Evolutionary conservation across 2,888 invertebrate genomes (phyloP).

Genomic region (Trilocha varians): DNA sequence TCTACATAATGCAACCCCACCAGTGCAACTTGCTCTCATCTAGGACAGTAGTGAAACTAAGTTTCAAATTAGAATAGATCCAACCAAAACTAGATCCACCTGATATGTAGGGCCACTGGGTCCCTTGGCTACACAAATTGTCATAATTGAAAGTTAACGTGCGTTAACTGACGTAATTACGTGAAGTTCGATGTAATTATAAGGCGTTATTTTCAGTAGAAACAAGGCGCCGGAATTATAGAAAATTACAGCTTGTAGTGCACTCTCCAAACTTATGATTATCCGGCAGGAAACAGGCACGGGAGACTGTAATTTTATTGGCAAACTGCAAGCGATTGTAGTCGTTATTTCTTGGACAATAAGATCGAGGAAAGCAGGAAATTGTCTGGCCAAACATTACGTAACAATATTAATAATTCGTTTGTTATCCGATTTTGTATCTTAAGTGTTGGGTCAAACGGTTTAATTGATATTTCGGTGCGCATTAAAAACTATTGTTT

Average conservation of each 20-base stretch:
- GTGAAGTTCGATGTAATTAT: conserved; percentile 41
- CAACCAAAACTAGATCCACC: neutral
- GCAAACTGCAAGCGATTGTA: neutral
- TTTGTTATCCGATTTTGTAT: conserved; percentile 8
- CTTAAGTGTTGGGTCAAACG: conserved; percentile 10
- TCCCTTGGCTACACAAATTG: conserved; percentile 17
- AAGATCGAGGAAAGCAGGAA: neutral
- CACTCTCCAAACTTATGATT: conserved; percentile 27
- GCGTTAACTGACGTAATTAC: conserved; percentile 40
- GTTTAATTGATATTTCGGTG: conserved; percentile 7
- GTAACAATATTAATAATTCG: conserved; percentile 14
- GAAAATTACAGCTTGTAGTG: conserved; percentile 47
- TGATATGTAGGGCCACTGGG: neutral
- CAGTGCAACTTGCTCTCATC: no score
- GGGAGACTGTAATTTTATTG: neutral
- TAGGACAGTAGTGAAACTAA: no score
- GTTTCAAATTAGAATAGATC: neutral
- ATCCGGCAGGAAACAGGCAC: conserved; percentile 17
- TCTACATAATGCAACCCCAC: no score
- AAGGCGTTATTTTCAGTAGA: conserved; percentile 40
- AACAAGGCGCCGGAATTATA: conserved; percentile 37
- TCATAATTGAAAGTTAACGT: conserved; percentile 43
- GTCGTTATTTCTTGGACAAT: neutral
- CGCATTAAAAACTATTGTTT: conserved; percentile 11
- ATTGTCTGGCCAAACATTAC: conserved; percentile 19